phyloP scores from a whole-genome alignment of 2,888 invertebrate genomes.

The Hartigia nigra region DNA sequence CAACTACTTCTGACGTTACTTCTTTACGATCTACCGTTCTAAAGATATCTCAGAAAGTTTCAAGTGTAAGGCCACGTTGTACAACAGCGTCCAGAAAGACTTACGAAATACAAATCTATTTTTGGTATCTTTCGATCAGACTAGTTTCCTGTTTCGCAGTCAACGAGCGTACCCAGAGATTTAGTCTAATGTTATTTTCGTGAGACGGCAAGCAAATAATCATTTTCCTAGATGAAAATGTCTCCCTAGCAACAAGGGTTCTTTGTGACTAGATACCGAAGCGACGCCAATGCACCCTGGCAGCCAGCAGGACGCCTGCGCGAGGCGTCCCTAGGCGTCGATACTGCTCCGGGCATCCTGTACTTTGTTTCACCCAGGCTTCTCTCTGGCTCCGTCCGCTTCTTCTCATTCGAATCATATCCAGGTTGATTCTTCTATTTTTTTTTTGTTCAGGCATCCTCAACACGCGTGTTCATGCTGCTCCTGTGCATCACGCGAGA shows the following conservation, averaged over 20 bases:
- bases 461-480: not conserved
- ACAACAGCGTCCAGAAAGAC: not conserved
- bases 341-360: conserved; percentile 30
- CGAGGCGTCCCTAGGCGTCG: conserved; percentile 31
- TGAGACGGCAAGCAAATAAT: not conserved
- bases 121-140: not conserved
- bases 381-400: not conserved
- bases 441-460: not conserved
- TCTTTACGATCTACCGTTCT: not conserved
- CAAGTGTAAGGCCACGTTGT: not conserved
- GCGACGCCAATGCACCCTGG: conserved; percentile 20
- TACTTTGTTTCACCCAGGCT: not conserved
- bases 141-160: not conserved
- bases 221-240: conserved; percentile 1
- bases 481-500: not conserved
- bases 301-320: conserved; percentile 35
- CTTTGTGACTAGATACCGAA: conserved; percentile 13
- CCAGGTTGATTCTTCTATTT: not conserved
- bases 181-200: not conserved
- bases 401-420: not conserved
- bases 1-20: not conserved
- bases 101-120: not conserved
- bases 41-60: not conserved
- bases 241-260: conserved; percentile 19
- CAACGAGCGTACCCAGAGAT: not conserved